Evolutionary conservation across 2,113 vertebrate genomes (phyloP).

Genomic region (Enhydra lutris): DNA sequence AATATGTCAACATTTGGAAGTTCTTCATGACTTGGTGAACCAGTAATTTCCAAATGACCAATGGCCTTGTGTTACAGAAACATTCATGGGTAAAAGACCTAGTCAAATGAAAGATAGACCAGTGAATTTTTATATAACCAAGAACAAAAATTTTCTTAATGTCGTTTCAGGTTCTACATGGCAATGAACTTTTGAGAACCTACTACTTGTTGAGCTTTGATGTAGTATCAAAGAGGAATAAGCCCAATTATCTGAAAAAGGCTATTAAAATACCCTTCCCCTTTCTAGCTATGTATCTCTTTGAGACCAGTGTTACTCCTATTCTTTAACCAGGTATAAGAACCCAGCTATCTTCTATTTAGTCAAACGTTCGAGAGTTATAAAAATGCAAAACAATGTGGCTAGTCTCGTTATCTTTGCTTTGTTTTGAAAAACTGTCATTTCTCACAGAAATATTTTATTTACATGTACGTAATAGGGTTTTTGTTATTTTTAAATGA

Average conservation of each 20-base stretch:
- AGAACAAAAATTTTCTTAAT: not conserved
- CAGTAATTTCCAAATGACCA: not conserved
- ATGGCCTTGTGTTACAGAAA: not conserved
- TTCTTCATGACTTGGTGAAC: not conserved
- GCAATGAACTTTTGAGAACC: not conserved
- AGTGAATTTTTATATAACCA: not conserved
- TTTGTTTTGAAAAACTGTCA: not conserved
- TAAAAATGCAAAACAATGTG: not conserved
- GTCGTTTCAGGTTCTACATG: not conserved
- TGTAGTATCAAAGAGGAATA: not conserved
- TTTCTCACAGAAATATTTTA: not conserved
- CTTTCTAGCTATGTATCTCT: not conserved
- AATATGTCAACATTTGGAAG: not conserved
- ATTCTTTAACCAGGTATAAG: not conserved
- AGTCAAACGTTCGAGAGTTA: not conserved
- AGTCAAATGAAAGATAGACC: not conserved
- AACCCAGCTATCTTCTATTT: not conserved
- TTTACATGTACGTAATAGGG: not conserved
- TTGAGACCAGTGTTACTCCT: not conserved
- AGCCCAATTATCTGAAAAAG: not conserved
- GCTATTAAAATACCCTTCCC: not conserved
- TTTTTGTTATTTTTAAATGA: slow-evolving; percentile 16
- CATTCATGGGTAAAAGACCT: not conserved
- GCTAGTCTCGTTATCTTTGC: not conserved
- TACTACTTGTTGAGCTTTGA: not conserved